Conservation (phyloP, 1,140 invertebrate genomes). For the Drosophila gunungcola region DNA sequence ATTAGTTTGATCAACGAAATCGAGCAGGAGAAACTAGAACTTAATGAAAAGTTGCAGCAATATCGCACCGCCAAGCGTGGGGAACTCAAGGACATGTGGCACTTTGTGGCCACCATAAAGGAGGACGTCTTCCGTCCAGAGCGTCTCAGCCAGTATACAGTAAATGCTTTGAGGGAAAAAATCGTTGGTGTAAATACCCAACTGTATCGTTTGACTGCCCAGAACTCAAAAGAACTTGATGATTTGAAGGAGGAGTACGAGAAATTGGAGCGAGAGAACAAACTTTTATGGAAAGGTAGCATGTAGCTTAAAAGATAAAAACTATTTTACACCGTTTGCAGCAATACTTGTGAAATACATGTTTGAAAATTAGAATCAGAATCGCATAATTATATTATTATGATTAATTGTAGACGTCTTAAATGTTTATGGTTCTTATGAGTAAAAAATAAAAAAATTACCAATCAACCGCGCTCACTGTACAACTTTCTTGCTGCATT, state of each 20-base stretch:
- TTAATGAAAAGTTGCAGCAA: slow-evolving; percentile 46
- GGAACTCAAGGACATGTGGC: slow-evolving; percentile 71
- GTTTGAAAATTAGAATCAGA: too few relatives aligned
- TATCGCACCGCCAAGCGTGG: slow-evolving; percentile 46
- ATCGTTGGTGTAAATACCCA: slow-evolving; percentile 65
- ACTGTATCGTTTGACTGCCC: slow-evolving; percentile 43
- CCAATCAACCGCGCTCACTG: too few relatives aligned
- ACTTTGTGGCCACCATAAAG: slow-evolving; percentile 56
- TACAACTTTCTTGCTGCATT: too few relatives aligned
- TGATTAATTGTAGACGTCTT: too few relatives aligned
- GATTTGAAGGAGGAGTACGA: slow-evolving; percentile 49
- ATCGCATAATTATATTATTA: too few relatives aligned
- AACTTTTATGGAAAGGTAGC: slow-evolving; percentile 47
- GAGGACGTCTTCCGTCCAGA: slow-evolving; percentile 69
- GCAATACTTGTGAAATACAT: too few relatives aligned
- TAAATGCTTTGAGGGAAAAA: slow-evolving; percentile 61
- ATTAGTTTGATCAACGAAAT: slow-evolving; percentile 63
- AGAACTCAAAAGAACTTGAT: slow-evolving; percentile 62
- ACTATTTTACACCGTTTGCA: neutral
- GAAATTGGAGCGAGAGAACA: slow-evolving; percentile 58
- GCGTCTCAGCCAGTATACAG: slow-evolving; percentile 57
- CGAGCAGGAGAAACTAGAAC: slow-evolving; percentile 51
- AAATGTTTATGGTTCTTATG: too few relatives aligned
- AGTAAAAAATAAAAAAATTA: too few relatives aligned
- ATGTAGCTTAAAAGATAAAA: slow-evolving; percentile 7